phyloP scores from a whole-genome alignment of 2,888 invertebrate species.

The Drosophila helvetica region DNA sequence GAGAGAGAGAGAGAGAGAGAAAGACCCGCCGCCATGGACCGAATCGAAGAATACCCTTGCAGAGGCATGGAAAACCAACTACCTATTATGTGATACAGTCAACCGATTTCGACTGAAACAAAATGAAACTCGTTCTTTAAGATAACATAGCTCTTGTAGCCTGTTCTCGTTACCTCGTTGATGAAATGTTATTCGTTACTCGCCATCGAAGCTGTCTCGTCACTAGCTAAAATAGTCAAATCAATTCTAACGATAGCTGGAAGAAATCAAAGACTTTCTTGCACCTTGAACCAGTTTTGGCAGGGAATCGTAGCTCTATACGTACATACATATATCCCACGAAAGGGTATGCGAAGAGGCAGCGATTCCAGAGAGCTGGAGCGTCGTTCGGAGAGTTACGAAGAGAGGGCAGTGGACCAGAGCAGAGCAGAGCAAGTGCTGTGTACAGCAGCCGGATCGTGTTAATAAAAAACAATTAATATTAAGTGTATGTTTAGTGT shows the following conservation, averaged over 20 bases:
- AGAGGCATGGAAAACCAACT: neutral
- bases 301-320: no score
- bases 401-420: constrained; percentile 3
- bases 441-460: constrained; percentile 40
- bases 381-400: neutral
- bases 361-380: neutral
- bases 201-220: no score
- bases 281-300: no score
- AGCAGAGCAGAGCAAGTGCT: constrained; percentile 24
- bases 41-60: constrained; percentile 8
- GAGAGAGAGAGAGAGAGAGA: constrained; percentile 6
- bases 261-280: no score
- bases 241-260: no score
- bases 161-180: no score
- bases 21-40: neutral
- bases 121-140: no score
- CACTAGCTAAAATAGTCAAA: no score
- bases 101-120: no score
- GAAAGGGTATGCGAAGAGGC: constrained; percentile 10
- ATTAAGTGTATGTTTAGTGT: constrained; percentile 77
- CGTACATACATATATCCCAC: neutral
- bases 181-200: no score
- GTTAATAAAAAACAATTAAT: constrained; percentile 77
- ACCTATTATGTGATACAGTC: no score
- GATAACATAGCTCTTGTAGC: no score